These are phyloP conservation scores for Dolichopus griseipennis DNA, from an alignment of 2,888 invertebrate genomes.

Conservation along the genomic window DNA sequence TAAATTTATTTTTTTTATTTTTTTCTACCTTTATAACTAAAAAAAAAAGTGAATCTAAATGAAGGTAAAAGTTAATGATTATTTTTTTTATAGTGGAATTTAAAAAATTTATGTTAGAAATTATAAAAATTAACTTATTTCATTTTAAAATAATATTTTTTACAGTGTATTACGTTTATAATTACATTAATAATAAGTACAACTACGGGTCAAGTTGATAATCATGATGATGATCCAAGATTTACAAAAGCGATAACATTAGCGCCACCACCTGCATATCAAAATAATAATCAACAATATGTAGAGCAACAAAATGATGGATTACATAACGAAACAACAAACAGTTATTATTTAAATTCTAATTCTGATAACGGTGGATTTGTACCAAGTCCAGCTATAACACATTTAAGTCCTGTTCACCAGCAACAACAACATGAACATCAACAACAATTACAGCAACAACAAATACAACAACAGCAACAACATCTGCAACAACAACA, in stretches of 20 bases:
- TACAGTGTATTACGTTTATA: neutral
- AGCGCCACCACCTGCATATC: neutral
- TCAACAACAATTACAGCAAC: neutral
- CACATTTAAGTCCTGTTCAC: neutral
- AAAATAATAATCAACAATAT: neutral
- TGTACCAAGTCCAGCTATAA: neutral
- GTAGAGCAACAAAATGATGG: neutral
- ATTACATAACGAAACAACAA: neutral
- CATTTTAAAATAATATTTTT: neutral
- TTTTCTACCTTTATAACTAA: neutral
- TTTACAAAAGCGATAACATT: neutral
- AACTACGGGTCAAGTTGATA: neutral
- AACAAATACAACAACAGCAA: too few relatives aligned
- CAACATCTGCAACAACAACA: too few relatives aligned
- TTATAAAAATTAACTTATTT: neutral
- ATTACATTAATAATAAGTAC: neutral
- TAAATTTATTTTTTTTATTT: neutral
- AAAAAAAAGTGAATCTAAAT: neutral
- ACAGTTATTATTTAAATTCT: neutral
- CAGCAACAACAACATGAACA: neutral
- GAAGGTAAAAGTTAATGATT: neutral
- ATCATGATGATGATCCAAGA: conserved; percentile 1
- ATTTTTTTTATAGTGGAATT: neutral
- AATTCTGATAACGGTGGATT: neutral
- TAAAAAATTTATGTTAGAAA: neutral